Evolutionary conservation across 2,888 invertebrate species (phyloP).

Genomic region (Notodonta dromedarius): DNA sequence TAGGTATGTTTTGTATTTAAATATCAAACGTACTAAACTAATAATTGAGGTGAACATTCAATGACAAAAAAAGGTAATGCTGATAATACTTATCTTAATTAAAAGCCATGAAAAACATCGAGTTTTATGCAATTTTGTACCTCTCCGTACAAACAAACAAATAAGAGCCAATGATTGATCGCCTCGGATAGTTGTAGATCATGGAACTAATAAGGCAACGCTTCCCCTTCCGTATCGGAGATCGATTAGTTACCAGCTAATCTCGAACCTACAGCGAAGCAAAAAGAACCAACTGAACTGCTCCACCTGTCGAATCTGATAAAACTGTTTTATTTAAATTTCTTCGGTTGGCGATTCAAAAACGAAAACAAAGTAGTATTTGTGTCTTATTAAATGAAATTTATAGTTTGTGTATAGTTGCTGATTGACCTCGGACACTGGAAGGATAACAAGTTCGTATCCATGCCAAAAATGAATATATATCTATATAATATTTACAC

Average conservation of each 20-base stretch:
- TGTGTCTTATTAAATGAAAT: conserved; percentile 85
- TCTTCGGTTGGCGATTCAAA: conserved; percentile 77
- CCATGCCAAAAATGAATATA: conserved; percentile 67
- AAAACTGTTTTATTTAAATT: conserved; percentile 84
- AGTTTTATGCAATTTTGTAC: background rate
- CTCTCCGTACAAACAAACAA: background rate
- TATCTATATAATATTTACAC: conserved; percentile 42
- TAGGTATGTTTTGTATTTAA: too few relatives aligned
- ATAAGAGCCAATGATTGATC: conserved; percentile 16
- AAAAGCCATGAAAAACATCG: too few relatives aligned
- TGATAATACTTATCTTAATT: too few relatives aligned
- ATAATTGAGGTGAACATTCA: too few relatives aligned
- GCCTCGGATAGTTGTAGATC: conserved; percentile 42
- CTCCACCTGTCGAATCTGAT: conserved; percentile 84
- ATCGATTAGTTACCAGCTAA: conserved; percentile 79
- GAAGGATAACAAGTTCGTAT: conserved; percentile 70
- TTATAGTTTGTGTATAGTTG: conserved; percentile 80
- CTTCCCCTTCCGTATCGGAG: conserved; percentile 69
- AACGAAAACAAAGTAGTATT: conserved; percentile 77
- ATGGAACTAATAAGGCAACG: conserved; percentile 55
- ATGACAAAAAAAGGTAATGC: too few relatives aligned
- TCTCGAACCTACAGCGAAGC: conserved; percentile 82
- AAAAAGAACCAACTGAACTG: conserved; percentile 66
- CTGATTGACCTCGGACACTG: conserved; percentile 82
- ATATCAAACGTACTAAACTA: too few relatives aligned